These are phyloP conservation scores for Dendrolimus punctatus DNA, from an alignment of 1,140 invertebrate species.

Conservation along the genomic window DNA sequence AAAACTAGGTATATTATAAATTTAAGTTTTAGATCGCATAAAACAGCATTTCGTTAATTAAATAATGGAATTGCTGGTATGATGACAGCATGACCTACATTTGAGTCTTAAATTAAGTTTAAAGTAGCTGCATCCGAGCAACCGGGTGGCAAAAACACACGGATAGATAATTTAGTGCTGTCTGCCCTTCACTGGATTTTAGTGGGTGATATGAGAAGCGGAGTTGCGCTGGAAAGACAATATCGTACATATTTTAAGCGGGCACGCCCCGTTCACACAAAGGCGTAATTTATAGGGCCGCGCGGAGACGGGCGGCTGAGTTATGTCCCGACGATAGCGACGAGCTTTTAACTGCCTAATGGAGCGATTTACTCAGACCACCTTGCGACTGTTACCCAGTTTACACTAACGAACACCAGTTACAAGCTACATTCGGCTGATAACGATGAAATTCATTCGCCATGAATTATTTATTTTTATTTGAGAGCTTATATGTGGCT, in stretches of 20 bases:
- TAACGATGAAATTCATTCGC: conserved; percentile 25
- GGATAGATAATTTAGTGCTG: conserved; percentile 44
- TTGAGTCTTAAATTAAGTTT: conserved; percentile 22
- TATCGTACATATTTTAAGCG: conserved; percentile 68
- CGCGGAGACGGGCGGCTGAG: conserved; percentile 64
- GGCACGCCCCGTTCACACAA: conserved; percentile 63
- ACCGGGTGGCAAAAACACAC: conserved; percentile 22
- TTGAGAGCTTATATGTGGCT: too few relatives aligned
- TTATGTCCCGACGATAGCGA: conserved; percentile 66
- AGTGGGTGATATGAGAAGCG: conserved; percentile 51
- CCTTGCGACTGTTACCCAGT: conserved; percentile 41
- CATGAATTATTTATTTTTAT: too few relatives aligned
- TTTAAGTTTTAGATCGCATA: too few relatives aligned
- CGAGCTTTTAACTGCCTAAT: conserved; percentile 70
- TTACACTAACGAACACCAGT: conserved; percentile 15
- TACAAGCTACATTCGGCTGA: conserved; percentile 26
- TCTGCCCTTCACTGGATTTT: conserved; percentile 45
- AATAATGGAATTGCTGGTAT: conserved; percentile 7
- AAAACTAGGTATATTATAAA: too few relatives aligned
- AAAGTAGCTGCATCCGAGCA: conserved; percentile 15
- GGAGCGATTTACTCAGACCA: conserved; percentile 66
- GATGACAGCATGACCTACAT: conserved; percentile 29
- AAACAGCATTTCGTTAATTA: too few relatives aligned
- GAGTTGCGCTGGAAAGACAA: conserved; percentile 53
- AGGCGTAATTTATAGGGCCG: conserved; percentile 67